Conservation (phyloP, 2,888 invertebrate species). For the Adineta ricciae region DNA sequence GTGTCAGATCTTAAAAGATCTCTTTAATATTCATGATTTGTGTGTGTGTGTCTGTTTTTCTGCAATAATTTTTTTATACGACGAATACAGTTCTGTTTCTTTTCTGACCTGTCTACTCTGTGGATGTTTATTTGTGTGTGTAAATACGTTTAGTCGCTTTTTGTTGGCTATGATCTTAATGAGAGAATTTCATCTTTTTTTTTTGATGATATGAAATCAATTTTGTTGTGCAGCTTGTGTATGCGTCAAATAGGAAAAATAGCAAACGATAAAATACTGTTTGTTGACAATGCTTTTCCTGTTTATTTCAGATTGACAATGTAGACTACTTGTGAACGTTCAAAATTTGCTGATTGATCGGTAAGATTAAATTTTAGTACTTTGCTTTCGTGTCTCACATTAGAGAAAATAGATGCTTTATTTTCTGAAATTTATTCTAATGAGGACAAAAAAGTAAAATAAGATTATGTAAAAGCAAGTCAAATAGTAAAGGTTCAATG, state of each 20-base stretch:
- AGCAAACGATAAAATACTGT: background rate
- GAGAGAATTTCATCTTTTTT: background rate
- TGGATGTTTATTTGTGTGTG: background rate
- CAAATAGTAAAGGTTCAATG: background rate
- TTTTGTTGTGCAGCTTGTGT: background rate
- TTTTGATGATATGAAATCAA: background rate
- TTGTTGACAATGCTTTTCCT: background rate
- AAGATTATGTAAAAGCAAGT: background rate
- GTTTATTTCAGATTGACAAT: background rate
- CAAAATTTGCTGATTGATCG: background rate
- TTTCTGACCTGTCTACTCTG: background rate
- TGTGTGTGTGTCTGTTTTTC: background rate
- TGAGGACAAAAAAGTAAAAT: too few relatives aligned
- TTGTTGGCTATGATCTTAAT: background rate
- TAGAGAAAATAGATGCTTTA: too few relatives aligned
- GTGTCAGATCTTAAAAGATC: background rate
- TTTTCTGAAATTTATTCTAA: too few relatives aligned
- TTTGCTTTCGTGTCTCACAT: too few relatives aligned
- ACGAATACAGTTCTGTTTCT: background rate
- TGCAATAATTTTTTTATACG: background rate
- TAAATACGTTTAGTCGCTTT: background rate
- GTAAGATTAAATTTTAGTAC: background rate
- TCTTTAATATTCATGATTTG: background rate
- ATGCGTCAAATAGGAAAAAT: background rate
- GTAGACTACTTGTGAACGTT: background rate